These are phyloP conservation scores for Blastobasis adustella DNA, from an alignment of 2,888 invertebrate species.

Conservation along the genomic window DNA sequence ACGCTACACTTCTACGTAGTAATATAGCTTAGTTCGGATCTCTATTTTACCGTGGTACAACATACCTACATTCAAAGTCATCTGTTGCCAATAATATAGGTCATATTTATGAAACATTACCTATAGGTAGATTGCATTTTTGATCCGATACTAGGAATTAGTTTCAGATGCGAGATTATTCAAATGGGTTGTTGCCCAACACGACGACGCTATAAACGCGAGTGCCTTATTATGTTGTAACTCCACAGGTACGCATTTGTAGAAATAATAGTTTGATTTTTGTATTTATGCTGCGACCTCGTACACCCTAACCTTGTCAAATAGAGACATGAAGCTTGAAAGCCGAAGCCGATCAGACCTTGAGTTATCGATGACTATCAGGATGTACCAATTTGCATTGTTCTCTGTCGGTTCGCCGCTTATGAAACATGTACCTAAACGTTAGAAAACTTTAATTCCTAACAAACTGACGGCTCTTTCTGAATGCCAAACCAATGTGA, in stretches of 20 bases:
- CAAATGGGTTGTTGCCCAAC: slow-evolving; percentile 10
- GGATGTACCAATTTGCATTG: slow-evolving; percentile 52
- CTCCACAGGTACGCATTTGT: slow-evolving; percentile 12
- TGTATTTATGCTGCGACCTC: slow-evolving; percentile 26
- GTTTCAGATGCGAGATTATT: slow-evolving; percentile 7
- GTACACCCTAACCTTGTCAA: slow-evolving; percentile 50
- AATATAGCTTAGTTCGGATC: too few species aligned
- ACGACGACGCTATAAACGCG: slow-evolving; percentile 9
- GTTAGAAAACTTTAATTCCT: background rate
- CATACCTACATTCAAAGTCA: too few species aligned
- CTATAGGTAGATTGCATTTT: too few species aligned
- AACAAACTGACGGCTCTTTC: background rate
- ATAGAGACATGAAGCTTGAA: slow-evolving; percentile 37
- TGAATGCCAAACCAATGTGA: background rate
- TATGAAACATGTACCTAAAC: slow-evolving; percentile 5
- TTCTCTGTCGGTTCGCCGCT: slow-evolving; percentile 24
- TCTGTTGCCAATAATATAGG: too few species aligned
- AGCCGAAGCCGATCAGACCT: slow-evolving; percentile 44
- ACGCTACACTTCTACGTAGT: background rate
- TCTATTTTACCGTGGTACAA: too few species aligned
- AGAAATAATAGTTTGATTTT: slow-evolving; percentile 31
- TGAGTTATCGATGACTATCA: slow-evolving; percentile 56
- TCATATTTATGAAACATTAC: too few species aligned
- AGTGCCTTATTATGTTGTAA: slow-evolving; percentile 19
- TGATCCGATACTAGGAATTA: background rate